Evolutionary conservation across 2,113 vertebrate species (phyloP).

Genomic region (Cyanocitta stelleri): DNA sequence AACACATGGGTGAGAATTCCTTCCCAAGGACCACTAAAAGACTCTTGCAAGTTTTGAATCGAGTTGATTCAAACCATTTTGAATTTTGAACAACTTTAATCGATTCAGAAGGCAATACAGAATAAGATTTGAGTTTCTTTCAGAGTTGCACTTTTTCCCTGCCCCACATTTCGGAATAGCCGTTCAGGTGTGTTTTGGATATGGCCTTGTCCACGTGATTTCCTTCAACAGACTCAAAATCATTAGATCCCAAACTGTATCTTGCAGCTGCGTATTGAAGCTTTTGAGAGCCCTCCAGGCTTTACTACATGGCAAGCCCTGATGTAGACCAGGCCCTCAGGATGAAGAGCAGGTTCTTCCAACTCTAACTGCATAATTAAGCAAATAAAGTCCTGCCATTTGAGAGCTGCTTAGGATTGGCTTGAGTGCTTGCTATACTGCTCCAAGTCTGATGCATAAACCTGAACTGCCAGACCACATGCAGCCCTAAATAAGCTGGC

Average conservation of each 20-base stretch:
- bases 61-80: background rate
- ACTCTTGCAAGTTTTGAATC: background rate
- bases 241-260: background rate
- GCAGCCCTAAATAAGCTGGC: background rate
- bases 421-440: background rate
- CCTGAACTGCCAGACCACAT: background rate
- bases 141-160: rapidly evolving
- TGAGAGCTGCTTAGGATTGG: background rate
- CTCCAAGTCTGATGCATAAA: background rate
- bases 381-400: background rate
- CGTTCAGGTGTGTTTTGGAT: background rate
- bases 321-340: background rate
- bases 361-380: background rate
- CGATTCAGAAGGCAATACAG: background rate
- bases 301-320: background rate
- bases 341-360: background rate
- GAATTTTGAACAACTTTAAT: background rate
- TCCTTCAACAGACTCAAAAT: background rate
- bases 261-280: background rate
- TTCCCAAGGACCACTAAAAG: background rate
- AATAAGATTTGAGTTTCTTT: background rate
- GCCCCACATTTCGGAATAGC: rapidly evolving
- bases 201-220: rapidly evolving
- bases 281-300: background rate
- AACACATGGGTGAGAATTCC: background rate